Evolutionary conservation across 2,888 invertebrate species (phyloP).

Genomic region (Conistra vaccinii): DNA sequence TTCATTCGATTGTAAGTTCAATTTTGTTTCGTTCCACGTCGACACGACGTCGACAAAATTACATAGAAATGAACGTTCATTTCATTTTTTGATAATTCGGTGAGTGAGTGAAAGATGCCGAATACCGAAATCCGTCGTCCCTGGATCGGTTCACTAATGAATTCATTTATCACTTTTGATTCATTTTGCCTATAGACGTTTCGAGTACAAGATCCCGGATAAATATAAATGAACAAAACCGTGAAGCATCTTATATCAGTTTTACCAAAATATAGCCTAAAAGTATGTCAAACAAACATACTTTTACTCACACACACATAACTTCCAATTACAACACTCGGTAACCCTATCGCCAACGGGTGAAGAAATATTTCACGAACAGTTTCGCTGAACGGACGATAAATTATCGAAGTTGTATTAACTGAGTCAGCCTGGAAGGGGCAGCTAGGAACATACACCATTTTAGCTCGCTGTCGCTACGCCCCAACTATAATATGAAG

Average conservation of each 20-base stretch:
- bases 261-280: background rate
- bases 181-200: background rate
- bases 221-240: background rate
- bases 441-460: constrained; percentile 53
- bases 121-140: background rate
- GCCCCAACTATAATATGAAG: constrained; percentile 37
- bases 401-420: constrained; percentile 70
- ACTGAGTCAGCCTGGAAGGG: constrained; percentile 56
- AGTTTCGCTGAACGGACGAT: constrained; percentile 66
- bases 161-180: background rate
- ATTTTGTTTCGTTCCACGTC: background rate
- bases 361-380: constrained; percentile 60
- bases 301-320: constrained; percentile 3
- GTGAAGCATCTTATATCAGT: background rate
- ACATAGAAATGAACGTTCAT: background rate
- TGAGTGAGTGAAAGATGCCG: background rate
- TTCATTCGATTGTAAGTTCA: background rate
- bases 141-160: background rate
- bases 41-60: background rate
- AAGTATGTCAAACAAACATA: constrained; percentile 31
- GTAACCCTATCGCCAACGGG: constrained; percentile 47
- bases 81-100: background rate
- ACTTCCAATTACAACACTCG: constrained; percentile 33
- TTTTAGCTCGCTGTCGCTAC: constrained; percentile 41
- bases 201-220: background rate